These are phyloP conservation scores for Chelonus formosanus DNA, from an alignment of 2,888 invertebrate genomes.

Conservation along the genomic window DNA sequence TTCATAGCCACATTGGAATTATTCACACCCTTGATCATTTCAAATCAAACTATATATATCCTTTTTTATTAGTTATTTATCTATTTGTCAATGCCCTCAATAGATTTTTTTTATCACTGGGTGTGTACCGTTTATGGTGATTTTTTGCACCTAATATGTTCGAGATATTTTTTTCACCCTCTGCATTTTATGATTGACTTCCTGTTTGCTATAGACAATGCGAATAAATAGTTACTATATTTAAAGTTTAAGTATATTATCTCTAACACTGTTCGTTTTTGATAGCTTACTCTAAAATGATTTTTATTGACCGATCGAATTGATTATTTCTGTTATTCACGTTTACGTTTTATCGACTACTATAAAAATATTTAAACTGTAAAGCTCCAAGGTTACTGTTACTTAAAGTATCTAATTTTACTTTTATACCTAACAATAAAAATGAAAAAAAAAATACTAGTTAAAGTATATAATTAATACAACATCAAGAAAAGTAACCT, in stretches of 20 bases:
- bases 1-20: slow-evolving; percentile 2
- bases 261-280: slow-evolving; percentile 33
- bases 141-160: slow-evolving; percentile 27
- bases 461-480: too few relatives aligned
- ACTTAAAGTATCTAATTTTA: too few relatives aligned
- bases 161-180: slow-evolving; percentile 29
- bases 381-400: too few relatives aligned
- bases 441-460: too few relatives aligned
- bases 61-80: slow-evolving; percentile 26
- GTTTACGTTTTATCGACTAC: too few relatives aligned
- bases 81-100: slow-evolving; percentile 35
- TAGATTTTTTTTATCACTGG: slow-evolving; percentile 38
- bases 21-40: slow-evolving; percentile 12
- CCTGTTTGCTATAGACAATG: slow-evolving; percentile 35
- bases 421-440: too few relatives aligned
- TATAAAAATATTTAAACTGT: too few relatives aligned
- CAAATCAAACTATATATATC: slow-evolving; percentile 25
- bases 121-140: slow-evolving; percentile 39
- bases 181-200: slow-evolving; percentile 45
- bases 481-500: too few relatives aligned
- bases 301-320: too few relatives aligned
- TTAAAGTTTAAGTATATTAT: slow-evolving; percentile 32
- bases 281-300: too few relatives aligned
- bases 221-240: slow-evolving; percentile 17
- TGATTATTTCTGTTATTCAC: too few relatives aligned